Evolutionary conservation across 2,888 invertebrate species (phyloP).

Genomic region (Cactoblastis cactorum): DNA sequence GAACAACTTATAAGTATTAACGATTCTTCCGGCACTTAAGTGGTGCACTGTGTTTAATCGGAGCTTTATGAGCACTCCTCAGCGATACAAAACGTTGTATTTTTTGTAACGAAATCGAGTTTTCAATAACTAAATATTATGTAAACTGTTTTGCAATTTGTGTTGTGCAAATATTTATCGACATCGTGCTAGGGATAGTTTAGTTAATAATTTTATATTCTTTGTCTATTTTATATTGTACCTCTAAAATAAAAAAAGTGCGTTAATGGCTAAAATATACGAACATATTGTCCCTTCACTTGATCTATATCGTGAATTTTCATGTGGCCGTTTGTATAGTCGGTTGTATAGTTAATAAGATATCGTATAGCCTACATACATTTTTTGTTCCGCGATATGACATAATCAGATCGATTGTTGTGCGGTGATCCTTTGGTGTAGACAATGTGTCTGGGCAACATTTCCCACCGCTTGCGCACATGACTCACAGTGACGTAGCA

Average conservation of each 20-base stretch:
- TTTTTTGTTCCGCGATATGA: slow-evolving; percentile 59
- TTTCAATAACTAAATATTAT: not conserved
- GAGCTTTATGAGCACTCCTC: not conserved
- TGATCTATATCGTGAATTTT: slow-evolving; percentile 1
- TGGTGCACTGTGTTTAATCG: not conserved
- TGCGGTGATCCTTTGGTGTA: slow-evolving; percentile 68
- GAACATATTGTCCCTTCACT: not conserved
- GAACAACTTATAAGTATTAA: not conserved
- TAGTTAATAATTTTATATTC: too few species aligned
- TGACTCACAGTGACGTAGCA: slow-evolving; percentile 64
- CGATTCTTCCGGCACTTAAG: too few species aligned
- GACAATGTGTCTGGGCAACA: slow-evolving; percentile 69
- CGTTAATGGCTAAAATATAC: too few species aligned
- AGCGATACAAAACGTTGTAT: not conserved
- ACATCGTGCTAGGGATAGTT: too few species aligned
- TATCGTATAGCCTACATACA: slow-evolving; percentile 38
- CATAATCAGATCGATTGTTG: slow-evolving; percentile 65
- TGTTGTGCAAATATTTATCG: not conserved
- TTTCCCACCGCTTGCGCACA: slow-evolving; percentile 57
- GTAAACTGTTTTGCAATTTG: not conserved
- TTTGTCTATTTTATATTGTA: too few species aligned
- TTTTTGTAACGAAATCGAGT: not conserved
- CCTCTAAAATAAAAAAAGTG: too few species aligned
- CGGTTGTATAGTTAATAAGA: slow-evolving; percentile 6
- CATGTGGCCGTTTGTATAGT: slow-evolving; percentile 6